Base-by-base conservation (phyloP, 2,888 invertebrate genomes). In the Darwinula stevensoni region DNA sequence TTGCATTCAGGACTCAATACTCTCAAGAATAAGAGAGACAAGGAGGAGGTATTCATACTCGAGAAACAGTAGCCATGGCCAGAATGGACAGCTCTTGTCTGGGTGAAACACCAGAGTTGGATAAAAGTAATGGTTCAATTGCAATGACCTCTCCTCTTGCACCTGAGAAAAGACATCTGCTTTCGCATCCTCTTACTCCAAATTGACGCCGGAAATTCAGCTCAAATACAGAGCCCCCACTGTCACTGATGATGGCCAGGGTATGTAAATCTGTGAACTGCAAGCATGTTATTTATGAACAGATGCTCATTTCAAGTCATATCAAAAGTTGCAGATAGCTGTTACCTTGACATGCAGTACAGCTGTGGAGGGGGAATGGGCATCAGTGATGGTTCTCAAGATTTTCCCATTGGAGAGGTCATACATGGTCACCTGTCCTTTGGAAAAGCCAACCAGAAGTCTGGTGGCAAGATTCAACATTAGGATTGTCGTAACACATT, bases 211-310 rank as follows among this genome's bases (percentile, higher is more conserved):
- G 76, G 46, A 88, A 86, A 43, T 68, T 74, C 22, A 91, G 56
- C 39, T 84, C 71, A 65, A 86, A 94, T 2, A 94, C 88, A 2
- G 86, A 91, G 1, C 94, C 94, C 2, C 86, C 80, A 30, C 75
- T 76, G 46, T 94, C 91, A 14, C 80, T 72, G 41, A 71, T 70
- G 17, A 78, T 53, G 2, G 75, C 78, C 35, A 75, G 48, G 16
- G 67, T 65, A 4, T 67, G 61, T 38, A 64, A 63, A 45, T 69
- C 70, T 38, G 73, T 68, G 45, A 67, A 69, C 44, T 14, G n/a
- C n/a, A 18, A 18, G 6, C 22, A 18, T 18, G 6, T 18, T n/a
- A 18, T 18, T 18, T n/a, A 18, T 18, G n/a, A 18, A 18, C 22
- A 18, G 22, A 18, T 9, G 22, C 22, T 18, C 22, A 6, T 18